These are phyloP conservation scores for Tribolium freemani DNA, from an alignment of 2,888 invertebrate species.

Conservation along the genomic window DNA sequence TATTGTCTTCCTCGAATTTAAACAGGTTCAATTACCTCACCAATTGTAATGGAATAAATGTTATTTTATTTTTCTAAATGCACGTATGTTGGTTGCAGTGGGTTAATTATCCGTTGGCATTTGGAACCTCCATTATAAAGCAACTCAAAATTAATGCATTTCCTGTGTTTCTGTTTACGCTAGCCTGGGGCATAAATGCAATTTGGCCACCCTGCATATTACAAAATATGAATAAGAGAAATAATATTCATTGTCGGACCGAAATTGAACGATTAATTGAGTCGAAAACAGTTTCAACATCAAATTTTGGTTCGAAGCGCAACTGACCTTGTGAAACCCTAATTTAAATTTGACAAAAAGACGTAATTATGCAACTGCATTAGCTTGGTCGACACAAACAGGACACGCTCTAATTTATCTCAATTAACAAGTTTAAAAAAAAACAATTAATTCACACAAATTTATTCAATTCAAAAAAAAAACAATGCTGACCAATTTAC, in stretches of 20 bases:
- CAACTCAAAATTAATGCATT: slow-evolving; percentile 19
- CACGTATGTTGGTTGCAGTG: background rate
- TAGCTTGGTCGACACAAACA: too few species aligned
- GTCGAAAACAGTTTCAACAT: background rate
- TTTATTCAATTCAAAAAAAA: too few species aligned
- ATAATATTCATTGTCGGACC: background rate
- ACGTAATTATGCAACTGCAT: too few species aligned
- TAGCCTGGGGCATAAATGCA: background rate
- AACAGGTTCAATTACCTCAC: background rate
- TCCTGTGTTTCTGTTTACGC: slow-evolving; percentile 16
- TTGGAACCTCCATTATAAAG: slow-evolving; percentile 1
- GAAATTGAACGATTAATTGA: background rate
- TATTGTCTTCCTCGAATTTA: background rate
- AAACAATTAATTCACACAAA: too few species aligned
- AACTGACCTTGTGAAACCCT: background rate
- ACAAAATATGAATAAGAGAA: slow-evolving; percentile 1
- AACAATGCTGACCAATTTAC: too few species aligned
- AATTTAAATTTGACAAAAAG: too few species aligned
- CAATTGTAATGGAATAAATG: background rate
- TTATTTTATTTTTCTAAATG: background rate
- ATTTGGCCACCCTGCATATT: background rate
- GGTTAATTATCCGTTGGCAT: background rate
- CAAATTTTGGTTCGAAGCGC: background rate
- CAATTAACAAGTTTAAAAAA: too few species aligned
- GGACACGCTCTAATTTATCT: too few species aligned